Conservation (phyloP, 2,888 invertebrate genomes). For the Temnothorax unifasciatus region DNA sequence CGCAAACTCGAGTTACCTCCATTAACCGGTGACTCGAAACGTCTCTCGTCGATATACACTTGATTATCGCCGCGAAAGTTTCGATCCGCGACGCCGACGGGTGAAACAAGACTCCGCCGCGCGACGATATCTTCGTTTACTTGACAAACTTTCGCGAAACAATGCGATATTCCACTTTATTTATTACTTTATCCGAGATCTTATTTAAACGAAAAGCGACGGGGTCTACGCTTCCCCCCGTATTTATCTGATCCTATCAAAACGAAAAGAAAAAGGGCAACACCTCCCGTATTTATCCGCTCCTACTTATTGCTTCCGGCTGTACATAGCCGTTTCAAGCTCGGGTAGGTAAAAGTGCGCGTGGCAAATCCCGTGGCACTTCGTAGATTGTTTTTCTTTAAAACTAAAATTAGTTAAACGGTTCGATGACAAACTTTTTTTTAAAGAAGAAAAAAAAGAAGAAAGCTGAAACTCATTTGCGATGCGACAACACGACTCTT, state of each 20-base stretch:
- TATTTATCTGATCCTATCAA: conserved; percentile 21
- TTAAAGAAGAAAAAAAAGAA: conserved; percentile 10
- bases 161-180: conserved; percentile 6
- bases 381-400: conserved; percentile 22
- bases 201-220: neutral
- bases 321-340: neutral
- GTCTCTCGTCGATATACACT: neutral
- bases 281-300: conserved; percentile 14
- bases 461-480: conserved; percentile 23
- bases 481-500: conserved; percentile 28
- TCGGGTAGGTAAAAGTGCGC: neutral
- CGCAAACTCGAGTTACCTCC: neutral
- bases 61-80: conserved; percentile 24
- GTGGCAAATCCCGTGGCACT: neutral
- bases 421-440: neutral
- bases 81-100: neutral
- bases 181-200: neutral
- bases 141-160: neutral
- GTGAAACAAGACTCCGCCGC: neutral
- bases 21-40: conserved; percentile 13
- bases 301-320: conserved; percentile 3
- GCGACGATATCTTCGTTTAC: neutral
- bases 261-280: neutral
- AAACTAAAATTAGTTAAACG: conserved; percentile 43
- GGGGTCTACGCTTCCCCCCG: neutral